Evolutionary conservation across 2,113 vertebrate genomes (phyloP).

Genomic region (Monopterus albus): DNA sequence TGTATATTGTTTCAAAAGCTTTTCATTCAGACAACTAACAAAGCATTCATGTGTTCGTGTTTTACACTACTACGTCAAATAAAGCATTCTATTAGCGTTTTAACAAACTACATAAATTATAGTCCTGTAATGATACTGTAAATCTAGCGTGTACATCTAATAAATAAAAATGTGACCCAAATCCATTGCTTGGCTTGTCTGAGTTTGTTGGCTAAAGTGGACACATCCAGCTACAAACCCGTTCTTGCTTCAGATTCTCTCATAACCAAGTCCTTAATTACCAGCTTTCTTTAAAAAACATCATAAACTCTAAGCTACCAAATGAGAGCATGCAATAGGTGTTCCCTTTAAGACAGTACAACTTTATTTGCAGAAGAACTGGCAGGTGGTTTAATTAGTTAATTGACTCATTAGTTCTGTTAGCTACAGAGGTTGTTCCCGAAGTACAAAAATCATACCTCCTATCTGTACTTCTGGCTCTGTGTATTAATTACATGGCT

Average conservation of each 20-base stretch:
- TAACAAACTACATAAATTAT: constrained; percentile 31
- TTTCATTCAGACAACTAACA: constrained; percentile 43
- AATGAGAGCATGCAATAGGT: constrained; percentile 32
- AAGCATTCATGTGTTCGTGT: constrained; percentile 43
- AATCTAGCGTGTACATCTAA: constrained; percentile 50
- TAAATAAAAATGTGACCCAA: constrained; percentile 58
- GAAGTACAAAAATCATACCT: neutral
- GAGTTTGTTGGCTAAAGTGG: constrained; percentile 41
- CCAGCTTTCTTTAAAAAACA: constrained; percentile 36
- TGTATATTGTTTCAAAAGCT: constrained; percentile 29
- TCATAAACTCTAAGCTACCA: constrained; percentile 6
- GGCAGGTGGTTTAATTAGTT: constrained; percentile 50
- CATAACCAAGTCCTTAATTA: constrained; percentile 49
- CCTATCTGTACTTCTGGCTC: constrained; percentile 18
- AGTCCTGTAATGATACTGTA: constrained; percentile 47
- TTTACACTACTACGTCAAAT: constrained; percentile 45
- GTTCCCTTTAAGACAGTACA: constrained; percentile 25
- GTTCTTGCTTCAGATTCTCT: constrained; percentile 12
- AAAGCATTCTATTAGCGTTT: constrained; percentile 29
- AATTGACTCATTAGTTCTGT: constrained; percentile 51
- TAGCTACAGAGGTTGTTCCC: neutral
- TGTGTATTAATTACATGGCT: constrained; percentile 39
- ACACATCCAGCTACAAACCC: constrained; percentile 5
- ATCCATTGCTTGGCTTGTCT: constrained; percentile 28
- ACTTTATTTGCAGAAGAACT: constrained; percentile 32